Conservation (phyloP, 2,888 invertebrate genomes). For the Dicyrtoma fusca region DNA sequence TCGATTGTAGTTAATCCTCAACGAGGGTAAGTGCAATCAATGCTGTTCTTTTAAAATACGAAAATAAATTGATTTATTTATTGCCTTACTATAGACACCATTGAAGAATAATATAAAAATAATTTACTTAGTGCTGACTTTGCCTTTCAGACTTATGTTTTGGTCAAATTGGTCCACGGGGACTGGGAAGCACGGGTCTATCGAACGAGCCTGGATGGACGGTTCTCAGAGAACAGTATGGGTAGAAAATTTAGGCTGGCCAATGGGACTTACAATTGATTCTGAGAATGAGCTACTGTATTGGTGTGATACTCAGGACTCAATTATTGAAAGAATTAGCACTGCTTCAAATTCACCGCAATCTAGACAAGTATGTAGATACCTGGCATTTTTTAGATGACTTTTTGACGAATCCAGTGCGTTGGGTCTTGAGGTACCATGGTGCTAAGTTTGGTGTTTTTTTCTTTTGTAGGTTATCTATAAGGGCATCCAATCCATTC, state of each 20-base stretch:
- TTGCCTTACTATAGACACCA: not conserved
- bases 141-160: slow-evolving; percentile 64
- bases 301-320: slow-evolving; percentile 74
- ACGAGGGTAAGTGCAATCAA: slow-evolving; percentile 63
- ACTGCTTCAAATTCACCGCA: slow-evolving; percentile 62
- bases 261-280: slow-evolving; percentile 75
- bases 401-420: too few species aligned
- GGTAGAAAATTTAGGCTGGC: slow-evolving; percentile 70
- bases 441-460: slow-evolving; percentile 7
- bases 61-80: not conserved
- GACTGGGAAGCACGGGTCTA: slow-evolving; percentile 62
- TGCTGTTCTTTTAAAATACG: too few species aligned
- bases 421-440: too few species aligned
- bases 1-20: slow-evolving; percentile 72
- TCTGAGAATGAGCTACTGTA: slow-evolving; percentile 65
- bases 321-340: slow-evolving; percentile 70
- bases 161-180: slow-evolving; percentile 73
- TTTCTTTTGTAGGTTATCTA: slow-evolving; percentile 17
- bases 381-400: too few species aligned
- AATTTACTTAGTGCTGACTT: not conserved
- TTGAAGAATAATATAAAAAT: not conserved
- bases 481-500: not conserved
- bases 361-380: slow-evolving; percentile 62
- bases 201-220: slow-evolving; percentile 76
- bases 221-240: slow-evolving; percentile 68